Evolutionary conservation across 2,797 vertebrate species (phyloP), one percentile per base, ranked within the genome.

Genomic region (Eurystomus glaucurus): DNA sequence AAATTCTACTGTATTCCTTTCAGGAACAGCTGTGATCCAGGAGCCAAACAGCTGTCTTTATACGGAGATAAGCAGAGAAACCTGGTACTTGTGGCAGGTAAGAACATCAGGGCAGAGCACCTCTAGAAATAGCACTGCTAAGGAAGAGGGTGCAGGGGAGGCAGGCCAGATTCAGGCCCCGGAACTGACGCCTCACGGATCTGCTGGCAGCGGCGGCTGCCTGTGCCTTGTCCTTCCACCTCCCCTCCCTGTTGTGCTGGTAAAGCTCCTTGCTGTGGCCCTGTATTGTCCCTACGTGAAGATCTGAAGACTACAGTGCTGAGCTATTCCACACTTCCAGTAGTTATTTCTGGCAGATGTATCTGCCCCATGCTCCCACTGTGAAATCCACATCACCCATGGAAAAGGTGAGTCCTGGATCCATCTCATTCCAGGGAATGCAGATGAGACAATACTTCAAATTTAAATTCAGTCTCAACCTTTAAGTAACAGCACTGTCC

Each of bases 41-140:
- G 33, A 72, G 13, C 31, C n/a, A 11, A 77, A 74, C 35, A 50
- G 33, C 37, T 91, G 41, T 23, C 25, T 74, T 77, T 50, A 31
- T 26, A 0, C 35, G 66, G 82, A 88, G 14, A 14, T 55, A 51
- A 72, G 52, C 45, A 33, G 70, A 39, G 45, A 64, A 71, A 39
- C 50, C 8, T 10, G 1, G 7, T 74, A 45, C 50, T 48, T 0
- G 1, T 52, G 21, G 20, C 26, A 1, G 2, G 16, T 65, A 22
- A 50, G 58, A 41, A 33, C 15, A 14, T 23, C 0, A 14, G 29
- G 35, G 12, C 57, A 81, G 37, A 43, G 50, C 19, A 3, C 41
- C 61, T 9, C 11, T 43, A 31, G n/a, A 37, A 25, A 31, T 3
- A 41, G 52, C 60, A 58, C 33, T 48, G 58, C 28, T 50, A 54